A percentile compares a stretch with the other conserved stretches of the same genome.
Evolutionary conservation across 2,888 invertebrate genomes (phyloP).

Genomic region (Germaria angustata): DNA sequence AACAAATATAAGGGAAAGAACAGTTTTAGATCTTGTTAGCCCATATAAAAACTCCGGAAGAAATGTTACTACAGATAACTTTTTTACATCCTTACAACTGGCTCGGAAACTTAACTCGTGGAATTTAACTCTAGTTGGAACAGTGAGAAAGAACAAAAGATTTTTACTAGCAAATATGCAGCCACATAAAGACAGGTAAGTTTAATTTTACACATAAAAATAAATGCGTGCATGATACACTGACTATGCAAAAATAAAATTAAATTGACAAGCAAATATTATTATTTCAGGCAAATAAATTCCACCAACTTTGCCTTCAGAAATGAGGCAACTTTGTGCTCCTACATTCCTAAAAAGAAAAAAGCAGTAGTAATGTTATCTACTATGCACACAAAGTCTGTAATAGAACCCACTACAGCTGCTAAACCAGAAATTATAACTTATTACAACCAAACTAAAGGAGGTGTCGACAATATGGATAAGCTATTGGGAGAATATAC

Average conservation of each 20-base stretch:
- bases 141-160: conserved; percentile 20
- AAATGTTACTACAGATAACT: conserved; percentile 1
- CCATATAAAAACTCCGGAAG: conserved; percentile 25
- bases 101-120: background rate
- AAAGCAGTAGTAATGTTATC: background rate
- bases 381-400: background rate
- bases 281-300: conserved; percentile 11
- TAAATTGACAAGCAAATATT: background rate
- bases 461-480: background rate
- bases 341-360: conserved; percentile 18
- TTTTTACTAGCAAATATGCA: conserved; percentile 20
- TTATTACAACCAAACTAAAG: background rate
- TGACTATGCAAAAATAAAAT: background rate
- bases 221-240: background rate
- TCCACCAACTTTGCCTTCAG: conserved; percentile 18
- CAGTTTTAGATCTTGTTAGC: conserved; percentile 12
- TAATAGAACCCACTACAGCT: background rate
- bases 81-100: background rate
- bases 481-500: conserved; percentile 10
- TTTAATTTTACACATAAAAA: background rate
- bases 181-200: background rate
- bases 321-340: conserved; percentile 5
- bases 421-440: conserved; percentile 18
- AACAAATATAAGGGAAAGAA: conserved; percentile 20
- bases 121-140: background rate